A percentile compares a stretch with the other conserved stretches of the same genome.
Conservation (phyloP, 2,797 vertebrate genomes). For the Peromyscus attwateri region DNA sequence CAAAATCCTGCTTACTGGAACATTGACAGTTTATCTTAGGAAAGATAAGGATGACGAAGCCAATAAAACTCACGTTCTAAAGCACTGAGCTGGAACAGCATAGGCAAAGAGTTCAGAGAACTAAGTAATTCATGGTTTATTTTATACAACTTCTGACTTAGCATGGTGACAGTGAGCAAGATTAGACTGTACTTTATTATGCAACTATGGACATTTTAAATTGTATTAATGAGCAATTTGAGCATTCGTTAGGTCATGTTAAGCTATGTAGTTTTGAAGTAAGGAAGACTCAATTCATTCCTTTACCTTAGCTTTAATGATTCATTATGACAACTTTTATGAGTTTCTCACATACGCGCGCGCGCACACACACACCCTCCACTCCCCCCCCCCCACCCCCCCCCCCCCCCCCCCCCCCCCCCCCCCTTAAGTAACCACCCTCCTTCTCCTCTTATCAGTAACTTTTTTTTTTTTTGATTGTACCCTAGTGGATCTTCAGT, state of each 20-base stretch:
- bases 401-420: no score
- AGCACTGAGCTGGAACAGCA: neutral
- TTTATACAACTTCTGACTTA: slow-evolving; percentile 34
- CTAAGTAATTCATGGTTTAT: neutral
- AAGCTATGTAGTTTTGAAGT: slow-evolving; percentile 1
- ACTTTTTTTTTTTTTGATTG: neutral
- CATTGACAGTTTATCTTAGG: neutral
- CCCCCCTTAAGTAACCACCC: neutral
- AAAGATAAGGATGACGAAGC: neutral
- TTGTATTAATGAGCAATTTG: neutral
- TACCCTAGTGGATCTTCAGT: neutral
- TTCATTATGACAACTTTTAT: slow-evolving; percentile 15
- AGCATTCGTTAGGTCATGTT: slow-evolving; percentile 8
- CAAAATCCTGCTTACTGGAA: neutral
- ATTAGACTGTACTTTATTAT: slow-evolving; percentile 13
- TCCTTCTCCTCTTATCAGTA: slow-evolving; percentile 1
- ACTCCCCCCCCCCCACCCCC: neutral
- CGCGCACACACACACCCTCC: no score
- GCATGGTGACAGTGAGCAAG: neutral
- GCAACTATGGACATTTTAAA: slow-evolving; percentile 2
- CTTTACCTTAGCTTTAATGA: slow-evolving; percentile 35
- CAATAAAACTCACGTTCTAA: slow-evolving; percentile 24
- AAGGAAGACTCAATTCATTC: neutral
- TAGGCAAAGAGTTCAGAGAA: neutral
- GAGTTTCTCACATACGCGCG: neutral